phyloP scores from a whole-genome alignment of 2,113 vertebrate genomes.

The Phyllopteryx taeniolatus region DNA sequence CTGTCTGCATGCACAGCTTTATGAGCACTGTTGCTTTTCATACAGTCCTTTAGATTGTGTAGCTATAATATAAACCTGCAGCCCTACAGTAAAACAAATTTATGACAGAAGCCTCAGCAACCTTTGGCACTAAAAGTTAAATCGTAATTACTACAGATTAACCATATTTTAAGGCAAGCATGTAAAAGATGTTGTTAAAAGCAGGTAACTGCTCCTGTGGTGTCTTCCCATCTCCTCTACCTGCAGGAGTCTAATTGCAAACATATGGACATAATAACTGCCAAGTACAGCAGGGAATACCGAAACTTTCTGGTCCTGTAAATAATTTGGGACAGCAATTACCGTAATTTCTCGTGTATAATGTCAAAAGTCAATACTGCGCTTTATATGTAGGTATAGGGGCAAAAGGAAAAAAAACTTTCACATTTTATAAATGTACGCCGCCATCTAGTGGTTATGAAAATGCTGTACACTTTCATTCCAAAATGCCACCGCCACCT shows the following conservation, averaged over 20 bases:
- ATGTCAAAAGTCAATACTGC: too few species aligned
- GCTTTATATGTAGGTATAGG: too few species aligned
- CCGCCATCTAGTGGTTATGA: too few species aligned
- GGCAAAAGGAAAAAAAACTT: too few species aligned
- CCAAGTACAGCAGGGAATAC: slow-evolving; percentile 23
- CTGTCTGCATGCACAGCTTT: not conserved
- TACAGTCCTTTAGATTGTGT: slow-evolving; percentile 18
- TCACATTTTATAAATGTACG: too few species aligned
- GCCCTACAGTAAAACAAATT: slow-evolving; percentile 20
- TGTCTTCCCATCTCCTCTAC: slow-evolving; percentile 30
- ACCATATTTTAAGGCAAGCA: slow-evolving; percentile 39
- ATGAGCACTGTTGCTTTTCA: slow-evolving; percentile 13
- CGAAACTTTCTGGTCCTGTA: slow-evolving; percentile 1
- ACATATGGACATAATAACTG: slow-evolving; percentile 40
- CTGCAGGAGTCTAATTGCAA: slow-evolving; percentile 33
- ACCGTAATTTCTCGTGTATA: too few species aligned
- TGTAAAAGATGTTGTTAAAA: slow-evolving; percentile 47
- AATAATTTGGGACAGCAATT: slow-evolving; percentile 16
- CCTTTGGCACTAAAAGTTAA: slow-evolving; percentile 40
- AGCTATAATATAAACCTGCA: slow-evolving; percentile 2
- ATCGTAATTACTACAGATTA: slow-evolving; percentile 49
- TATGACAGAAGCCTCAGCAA: slow-evolving; percentile 31
- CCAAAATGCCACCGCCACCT: too few species aligned
- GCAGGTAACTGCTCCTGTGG: slow-evolving; percentile 47
- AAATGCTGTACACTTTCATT: too few species aligned